Base-by-base conservation (phyloP, 2,113 vertebrate genomes). In the Phalacrocorax pelagicus region DNA sequence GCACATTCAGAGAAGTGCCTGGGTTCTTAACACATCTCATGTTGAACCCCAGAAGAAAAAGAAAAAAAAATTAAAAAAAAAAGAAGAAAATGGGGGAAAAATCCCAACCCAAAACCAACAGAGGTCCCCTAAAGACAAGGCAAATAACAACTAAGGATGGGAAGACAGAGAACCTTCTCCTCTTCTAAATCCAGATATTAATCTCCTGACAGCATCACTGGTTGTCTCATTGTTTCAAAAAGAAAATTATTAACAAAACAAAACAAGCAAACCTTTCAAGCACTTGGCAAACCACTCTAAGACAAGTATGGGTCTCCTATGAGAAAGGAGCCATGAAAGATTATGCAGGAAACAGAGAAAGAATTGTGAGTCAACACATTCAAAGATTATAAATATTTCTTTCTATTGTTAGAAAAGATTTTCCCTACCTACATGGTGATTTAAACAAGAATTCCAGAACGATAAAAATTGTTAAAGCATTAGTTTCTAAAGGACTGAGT, bases 211-310 rank as follows among this genome's bases (percentile, higher is more conserved):
- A 67, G 4, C 6, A 55, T 67, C 52, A 6, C 5, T 36, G 36
- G 12, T 13, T 20, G 19, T 52, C 83, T 72, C 29, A 27, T 10
- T 57, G 47, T 12, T 20, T 52, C 61, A 21, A 61, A 66, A 62
- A 32, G 16, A 74, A 84, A 79, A 67, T 44, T 0, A 23, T 49
- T 6, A 15, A 7, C 46, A 4, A 73, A 74, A 47, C 0, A 0
- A 12, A 52, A 66, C 4, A 12, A 42, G 14, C 5, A 36, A 77
- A 81, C 42, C 61, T 47, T 12, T 67, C 34, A 47, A 85, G 44
- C 5, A 22, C 19, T 58, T 84, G 46, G 42, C 8, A 81, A 70
- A 84, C 0, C 63, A 65, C 17, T 12, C 55, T 10, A 62, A 73
- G 29, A 34, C n/a, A 11, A 2, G 14, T 23, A 12, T 2, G 24